Evolutionary conservation across 2,113 vertebrate species (phyloP), one percentile per base, ranked within the genome.

Genomic region (Pao palembangensis): DNA sequence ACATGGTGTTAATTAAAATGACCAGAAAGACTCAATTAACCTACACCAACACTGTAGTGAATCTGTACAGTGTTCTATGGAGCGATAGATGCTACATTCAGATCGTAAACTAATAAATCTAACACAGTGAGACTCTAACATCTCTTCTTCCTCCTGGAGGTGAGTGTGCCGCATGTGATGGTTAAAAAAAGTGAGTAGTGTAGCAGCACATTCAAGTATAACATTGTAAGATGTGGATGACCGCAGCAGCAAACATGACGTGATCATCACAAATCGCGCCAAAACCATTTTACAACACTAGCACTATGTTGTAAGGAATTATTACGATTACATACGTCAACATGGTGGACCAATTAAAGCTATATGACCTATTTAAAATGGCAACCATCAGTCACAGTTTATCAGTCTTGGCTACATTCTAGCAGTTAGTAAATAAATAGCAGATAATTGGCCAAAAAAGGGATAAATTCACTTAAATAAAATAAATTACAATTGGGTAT

Each of bases 201-300:
- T 69, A 85, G 81, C 76, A 82, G 76, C 81, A 88, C 71, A 79
- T 89, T 87, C 79, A 84, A 85, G 77, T 86, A 79, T 65, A 63
- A 67, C 57, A 61, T 77, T 63, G 71, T 73, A 61, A 69, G 59
- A 73, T 73, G 56, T 67, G 56, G 41, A 52, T 44, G 53, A 78
- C 34, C 42, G 57, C 21, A 80, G 81, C 81, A 82, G 77, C 76
- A 78, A 58, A 78, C n/a, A 61, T 55, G 59, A 75, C 59, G 64
- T 67, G 42, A 62, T 71, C 50, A 69, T 81, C 78, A 82, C 65
- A 71, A 59, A 68, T 28, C 57, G 43, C 59, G 61, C 49, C 55
- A 63, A 69, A 75, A 52, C 54, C 71, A 43, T 49, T 67, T 49
- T 20, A 74, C 53, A 68, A 61, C 11, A 63, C 34, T 49, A 46